phyloP scores from a whole-genome alignment of 1,140 invertebrate species.

The Tetramorium parvispinum region DNA sequence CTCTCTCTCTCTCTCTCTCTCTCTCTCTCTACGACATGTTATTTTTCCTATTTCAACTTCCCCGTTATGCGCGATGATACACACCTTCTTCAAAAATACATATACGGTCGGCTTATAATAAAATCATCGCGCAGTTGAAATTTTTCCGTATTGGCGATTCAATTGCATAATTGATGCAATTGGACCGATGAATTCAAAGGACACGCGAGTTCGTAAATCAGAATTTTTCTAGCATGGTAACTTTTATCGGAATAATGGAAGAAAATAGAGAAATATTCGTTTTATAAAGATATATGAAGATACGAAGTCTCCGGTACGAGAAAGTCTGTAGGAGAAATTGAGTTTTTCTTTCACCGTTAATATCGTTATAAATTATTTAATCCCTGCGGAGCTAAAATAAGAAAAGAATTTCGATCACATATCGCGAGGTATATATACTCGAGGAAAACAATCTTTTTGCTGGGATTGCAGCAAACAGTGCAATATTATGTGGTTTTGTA shows the following conservation, averaged over 20 bases:
- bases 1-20: too few species aligned
- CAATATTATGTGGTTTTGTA: not conserved
- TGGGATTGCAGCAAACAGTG: not conserved
- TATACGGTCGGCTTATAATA: not conserved
- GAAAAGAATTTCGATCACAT: not conserved
- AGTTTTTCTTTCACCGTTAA: not conserved
- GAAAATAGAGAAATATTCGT: not conserved
- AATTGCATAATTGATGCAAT: not conserved
- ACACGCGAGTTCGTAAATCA: not conserved
- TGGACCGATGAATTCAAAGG: not conserved
- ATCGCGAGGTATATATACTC: not conserved
- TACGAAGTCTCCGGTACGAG: too few species aligned
- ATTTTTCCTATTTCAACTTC: slow-evolving; percentile 23
- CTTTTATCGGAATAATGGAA: not conserved
- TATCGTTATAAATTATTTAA: not conserved
- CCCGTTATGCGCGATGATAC: not conserved
- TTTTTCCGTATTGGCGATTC: not conserved
- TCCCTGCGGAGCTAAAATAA: slow-evolving; percentile 2
- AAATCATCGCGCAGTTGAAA: not conserved
- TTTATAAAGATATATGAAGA: not conserved
- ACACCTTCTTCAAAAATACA: not conserved
- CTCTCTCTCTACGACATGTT: not conserved
- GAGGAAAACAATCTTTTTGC: not conserved
- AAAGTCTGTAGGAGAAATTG: not conserved
- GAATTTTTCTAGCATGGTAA: not conserved